phyloP scores from a whole-genome alignment of 2,888 invertebrate species.

The Apamea monoglypha region DNA sequence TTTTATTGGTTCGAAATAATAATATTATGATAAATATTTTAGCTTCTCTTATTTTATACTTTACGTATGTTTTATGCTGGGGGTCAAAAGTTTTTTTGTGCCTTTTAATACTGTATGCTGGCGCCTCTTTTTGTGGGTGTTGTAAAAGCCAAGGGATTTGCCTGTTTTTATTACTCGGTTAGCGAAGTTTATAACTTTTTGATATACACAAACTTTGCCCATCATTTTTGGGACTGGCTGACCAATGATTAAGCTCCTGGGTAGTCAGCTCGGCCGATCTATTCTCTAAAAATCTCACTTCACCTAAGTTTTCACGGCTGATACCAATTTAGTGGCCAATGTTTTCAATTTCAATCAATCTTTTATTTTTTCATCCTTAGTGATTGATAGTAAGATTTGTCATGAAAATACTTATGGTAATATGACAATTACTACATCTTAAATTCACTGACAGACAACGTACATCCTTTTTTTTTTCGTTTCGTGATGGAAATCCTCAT shows the following conservation, averaged over 20 bases:
- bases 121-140: constrained; percentile 12
- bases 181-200: not conserved
- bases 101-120: constrained; percentile 5
- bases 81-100: constrained; percentile 3
- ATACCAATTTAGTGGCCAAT: not conserved
- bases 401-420: not conserved
- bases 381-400: not conserved
- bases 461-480: too few species aligned
- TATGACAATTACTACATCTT: too few species aligned
- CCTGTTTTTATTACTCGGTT: not conserved
- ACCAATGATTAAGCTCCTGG: not conserved
- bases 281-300: not conserved
- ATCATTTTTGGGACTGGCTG: not conserved
- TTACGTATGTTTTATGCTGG: constrained; percentile 8
- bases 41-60: constrained; percentile 46
- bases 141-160: not conserved
- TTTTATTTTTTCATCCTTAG: too few species aligned
- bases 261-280: not conserved
- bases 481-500: too few species aligned
- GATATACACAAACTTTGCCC: not conserved
- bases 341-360: not conserved
- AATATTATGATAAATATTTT: constrained; percentile 67
- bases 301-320: not conserved
- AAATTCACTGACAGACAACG: too few species aligned
- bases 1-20: constrained; percentile 73